These are phyloP conservation scores for Quiscalus mexicanus DNA, from an alignment of 2,113 vertebrate genomes.

Conservation along the genomic window DNA sequence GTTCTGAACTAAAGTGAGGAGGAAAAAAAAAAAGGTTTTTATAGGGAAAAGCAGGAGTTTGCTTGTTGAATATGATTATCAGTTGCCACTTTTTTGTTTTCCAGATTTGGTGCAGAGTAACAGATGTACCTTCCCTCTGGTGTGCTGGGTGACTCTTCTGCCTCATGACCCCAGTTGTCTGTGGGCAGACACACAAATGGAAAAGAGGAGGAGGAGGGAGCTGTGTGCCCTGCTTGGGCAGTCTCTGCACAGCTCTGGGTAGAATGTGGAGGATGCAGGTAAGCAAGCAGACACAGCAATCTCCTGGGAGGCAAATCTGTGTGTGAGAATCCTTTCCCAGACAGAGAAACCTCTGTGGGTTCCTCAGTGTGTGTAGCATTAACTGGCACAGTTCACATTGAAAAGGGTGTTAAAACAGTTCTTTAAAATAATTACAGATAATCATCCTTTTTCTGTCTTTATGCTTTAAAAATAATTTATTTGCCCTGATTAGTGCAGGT, in stretches of 20 bases:
- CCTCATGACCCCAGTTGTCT: neutral
- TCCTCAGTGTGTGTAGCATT: neutral
- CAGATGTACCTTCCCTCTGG: neutral
- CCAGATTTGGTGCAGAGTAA: neutral
- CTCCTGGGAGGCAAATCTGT: neutral
- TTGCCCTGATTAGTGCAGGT: neutral
- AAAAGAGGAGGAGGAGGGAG: neutral
- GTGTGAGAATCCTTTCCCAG: neutral
- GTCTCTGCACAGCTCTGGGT: fast-evolving
- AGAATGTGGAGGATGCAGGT: neutral
- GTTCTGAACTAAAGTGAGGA: neutral
- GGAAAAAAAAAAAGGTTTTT: neutral
- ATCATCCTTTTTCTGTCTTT: neutral
- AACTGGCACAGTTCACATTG: neutral
- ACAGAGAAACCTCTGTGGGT: neutral
- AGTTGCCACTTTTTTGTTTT: neutral
- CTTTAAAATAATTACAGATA: neutral
- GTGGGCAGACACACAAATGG: neutral
- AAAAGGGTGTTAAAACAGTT: neutral
- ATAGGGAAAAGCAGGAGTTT: neutral
- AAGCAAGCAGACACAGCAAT: neutral
- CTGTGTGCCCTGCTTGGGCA: neutral
- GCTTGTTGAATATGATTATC: neutral
- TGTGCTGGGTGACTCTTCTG: neutral
- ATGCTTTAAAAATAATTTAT: neutral